A percentile compares a stretch with the other conserved stretches of the same genome.
Evolutionary conservation across 2,888 invertebrate genomes (phyloP).

Genomic region (Synanthedon andrenaeformis): DNA sequence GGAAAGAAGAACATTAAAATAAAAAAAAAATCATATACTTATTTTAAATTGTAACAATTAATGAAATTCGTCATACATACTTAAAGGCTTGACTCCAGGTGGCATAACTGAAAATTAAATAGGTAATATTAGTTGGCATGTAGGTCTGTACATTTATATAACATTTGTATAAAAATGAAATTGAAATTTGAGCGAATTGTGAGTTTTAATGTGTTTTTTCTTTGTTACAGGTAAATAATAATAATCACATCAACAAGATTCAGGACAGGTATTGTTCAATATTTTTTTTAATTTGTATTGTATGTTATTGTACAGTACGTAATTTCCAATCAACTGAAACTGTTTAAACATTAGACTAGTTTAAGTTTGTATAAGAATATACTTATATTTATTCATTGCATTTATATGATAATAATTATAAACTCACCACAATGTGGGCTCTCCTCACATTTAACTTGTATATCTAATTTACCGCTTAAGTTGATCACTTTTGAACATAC

Average conservation of each 20-base stretch:
- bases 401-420: not conserved
- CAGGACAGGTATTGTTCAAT: too few relatives aligned
- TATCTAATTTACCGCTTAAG: constrained; percentile 21
- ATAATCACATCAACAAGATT: too few relatives aligned
- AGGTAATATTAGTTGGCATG: not conserved
- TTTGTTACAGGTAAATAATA: not conserved
- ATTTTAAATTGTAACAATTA: too few relatives aligned
- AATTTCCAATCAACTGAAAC: too few relatives aligned
- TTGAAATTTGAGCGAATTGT: not conserved
- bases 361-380: too few relatives aligned
- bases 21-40: too few relatives aligned
- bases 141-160: too few relatives aligned
- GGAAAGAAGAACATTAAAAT: too few relatives aligned
- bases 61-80: not conserved
- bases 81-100: not conserved
- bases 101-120: not conserved
- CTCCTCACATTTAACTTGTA: constrained; percentile 34
- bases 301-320: too few relatives aligned
- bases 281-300: too few relatives aligned
- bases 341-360: too few relatives aligned
- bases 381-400: too few relatives aligned
- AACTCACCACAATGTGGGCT: constrained; percentile 39
- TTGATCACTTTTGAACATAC: constrained; percentile 24
- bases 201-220: not conserved
- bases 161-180: not conserved